Conservation (phyloP, 53 echinoderm and acorn worm species). For the Holothuria leucospilota region DNA sequence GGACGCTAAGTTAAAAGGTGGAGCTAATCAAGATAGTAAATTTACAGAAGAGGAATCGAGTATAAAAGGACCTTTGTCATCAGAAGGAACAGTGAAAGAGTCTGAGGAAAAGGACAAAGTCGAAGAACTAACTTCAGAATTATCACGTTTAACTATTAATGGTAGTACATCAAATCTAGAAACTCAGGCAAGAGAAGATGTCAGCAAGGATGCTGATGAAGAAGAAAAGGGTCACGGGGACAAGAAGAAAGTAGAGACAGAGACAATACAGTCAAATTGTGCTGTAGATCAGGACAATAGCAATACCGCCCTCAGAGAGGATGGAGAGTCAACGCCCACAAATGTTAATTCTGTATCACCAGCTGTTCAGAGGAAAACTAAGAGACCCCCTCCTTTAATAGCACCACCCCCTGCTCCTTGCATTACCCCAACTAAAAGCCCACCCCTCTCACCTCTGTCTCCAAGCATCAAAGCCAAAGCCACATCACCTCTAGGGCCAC, state of each 20-base stretch:
- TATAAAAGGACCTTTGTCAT: neutral
- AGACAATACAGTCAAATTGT: constrained; percentile 18
- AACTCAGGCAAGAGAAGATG: constrained; percentile 13
- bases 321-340: constrained; percentile 37
- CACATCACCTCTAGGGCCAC: constrained; percentile 76
- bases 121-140: constrained; percentile 20
- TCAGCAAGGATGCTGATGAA: constrained; percentile 16
- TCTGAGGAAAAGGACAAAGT: neutral
- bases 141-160: constrained; percentile 11
- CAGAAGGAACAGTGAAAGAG: neutral
- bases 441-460: constrained; percentile 76
- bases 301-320: neutral
- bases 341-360: constrained; percentile 28
- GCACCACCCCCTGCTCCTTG: constrained; percentile 20
- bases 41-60: neutral
- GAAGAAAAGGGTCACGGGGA: constrained; percentile 1
- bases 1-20: constrained; percentile 23
- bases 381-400: constrained; percentile 27
- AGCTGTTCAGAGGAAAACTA: neutral
- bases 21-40: constrained; percentile 9
- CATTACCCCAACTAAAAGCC: constrained; percentile 27
- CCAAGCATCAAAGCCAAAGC: constrained; percentile 76
- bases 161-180: constrained; percentile 32
- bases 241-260: neutral
- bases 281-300: neutral